These are phyloP conservation scores for Dicyrtoma fusca DNA, from an alignment of 2,888 invertebrate species.

Conservation along the genomic window DNA sequence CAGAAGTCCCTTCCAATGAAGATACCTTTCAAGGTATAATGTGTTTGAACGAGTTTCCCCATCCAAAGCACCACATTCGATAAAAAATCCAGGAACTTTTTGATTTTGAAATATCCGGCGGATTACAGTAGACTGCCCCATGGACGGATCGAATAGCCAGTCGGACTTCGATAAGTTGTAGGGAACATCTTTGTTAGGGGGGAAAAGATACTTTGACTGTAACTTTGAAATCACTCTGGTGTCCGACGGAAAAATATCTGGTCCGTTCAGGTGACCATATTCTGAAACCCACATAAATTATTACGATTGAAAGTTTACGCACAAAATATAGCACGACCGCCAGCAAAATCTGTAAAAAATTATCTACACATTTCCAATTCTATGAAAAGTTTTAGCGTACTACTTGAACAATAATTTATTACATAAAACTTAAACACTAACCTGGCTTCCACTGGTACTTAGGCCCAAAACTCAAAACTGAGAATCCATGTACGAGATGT, in stretches of 20 bases:
- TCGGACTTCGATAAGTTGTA: conserved; percentile 43
- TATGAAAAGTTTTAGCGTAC: too few relatives aligned
- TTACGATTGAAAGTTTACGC: too few relatives aligned
- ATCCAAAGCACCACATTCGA: conserved; percentile 65
- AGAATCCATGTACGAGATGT: conserved; percentile 43
- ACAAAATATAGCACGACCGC: too few relatives aligned
- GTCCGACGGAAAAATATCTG: conserved; percentile 45
- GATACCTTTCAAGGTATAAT: conserved; percentile 62
- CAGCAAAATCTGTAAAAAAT: too few relatives aligned
- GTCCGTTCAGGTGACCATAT: conserved; percentile 50
- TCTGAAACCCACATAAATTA: conserved; percentile 36
- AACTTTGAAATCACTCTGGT: conserved; percentile 44
- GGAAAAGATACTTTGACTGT: conserved; percentile 32
- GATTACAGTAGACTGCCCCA: conserved; percentile 60
- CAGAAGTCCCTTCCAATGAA: conserved; percentile 63
- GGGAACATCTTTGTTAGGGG: conserved; percentile 26
- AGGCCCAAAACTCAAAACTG: conserved; percentile 38
- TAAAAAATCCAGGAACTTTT: conserved; percentile 62
- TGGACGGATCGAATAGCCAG: conserved; percentile 59
- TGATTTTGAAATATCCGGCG: conserved; percentile 59
- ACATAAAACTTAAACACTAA: too few relatives aligned
- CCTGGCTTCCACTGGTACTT: conserved; percentile 53
- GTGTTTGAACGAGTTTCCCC: conserved; percentile 65
- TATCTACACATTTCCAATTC: too few relatives aligned
- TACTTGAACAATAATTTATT: too few relatives aligned